A percentile compares a stretch with the other conserved stretches of the same genome.
Conservation (phyloP, 2,113 vertebrate genomes). For the Ochotona curzoniae region DNA sequence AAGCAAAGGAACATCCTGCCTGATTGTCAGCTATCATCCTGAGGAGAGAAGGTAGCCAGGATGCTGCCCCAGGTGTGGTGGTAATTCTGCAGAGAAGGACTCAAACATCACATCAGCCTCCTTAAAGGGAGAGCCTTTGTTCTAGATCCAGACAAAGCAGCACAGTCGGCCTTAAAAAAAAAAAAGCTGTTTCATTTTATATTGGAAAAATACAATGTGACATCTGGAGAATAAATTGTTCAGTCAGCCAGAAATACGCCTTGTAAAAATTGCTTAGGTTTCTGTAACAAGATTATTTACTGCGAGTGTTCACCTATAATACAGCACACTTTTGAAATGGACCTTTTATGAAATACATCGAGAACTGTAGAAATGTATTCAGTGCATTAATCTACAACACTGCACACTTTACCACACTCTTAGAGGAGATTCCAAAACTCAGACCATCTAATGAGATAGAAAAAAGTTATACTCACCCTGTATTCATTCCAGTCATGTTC, state of each 20-base stretch:
- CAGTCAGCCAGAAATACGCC: slow-evolving; percentile 92
- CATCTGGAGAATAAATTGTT: slow-evolving; percentile 93
- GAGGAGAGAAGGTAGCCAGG: slow-evolving; percentile 59
- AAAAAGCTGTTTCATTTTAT: slow-evolving; percentile 89
- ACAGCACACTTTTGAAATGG: slow-evolving; percentile 90
- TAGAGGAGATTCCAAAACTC: slow-evolving; percentile 89
- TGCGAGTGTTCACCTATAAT: slow-evolving; percentile 91
- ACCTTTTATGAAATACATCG: slow-evolving; percentile 93
- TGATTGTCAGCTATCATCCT: slow-evolving; percentile 40
- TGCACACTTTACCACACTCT: slow-evolving; percentile 88
- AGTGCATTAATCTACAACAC: slow-evolving; percentile 89
- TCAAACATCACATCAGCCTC: slow-evolving; percentile 79
- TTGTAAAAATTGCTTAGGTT: slow-evolving; percentile 94
- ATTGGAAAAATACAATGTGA: slow-evolving; percentile 92
- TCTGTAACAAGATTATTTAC: slow-evolving; percentile 94
- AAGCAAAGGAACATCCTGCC: neutral
- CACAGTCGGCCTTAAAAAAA: slow-evolving; percentile 81
- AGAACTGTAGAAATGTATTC: slow-evolving; percentile 91
- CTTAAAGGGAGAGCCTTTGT: slow-evolving; percentile 84
- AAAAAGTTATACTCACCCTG: slow-evolving; percentile 73
- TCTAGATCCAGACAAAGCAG: slow-evolving; percentile 86
- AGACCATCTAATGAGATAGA: slow-evolving; percentile 89
- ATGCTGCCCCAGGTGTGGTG: slow-evolving; percentile 56
- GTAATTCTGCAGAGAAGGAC: slow-evolving; percentile 70
- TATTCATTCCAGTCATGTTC: slow-evolving; percentile 86